Evolutionary conservation across 2,888 invertebrate genomes (phyloP), one percentile per base, ranked within the genome.

Genomic region (Ornithoptera priamus): DNA sequence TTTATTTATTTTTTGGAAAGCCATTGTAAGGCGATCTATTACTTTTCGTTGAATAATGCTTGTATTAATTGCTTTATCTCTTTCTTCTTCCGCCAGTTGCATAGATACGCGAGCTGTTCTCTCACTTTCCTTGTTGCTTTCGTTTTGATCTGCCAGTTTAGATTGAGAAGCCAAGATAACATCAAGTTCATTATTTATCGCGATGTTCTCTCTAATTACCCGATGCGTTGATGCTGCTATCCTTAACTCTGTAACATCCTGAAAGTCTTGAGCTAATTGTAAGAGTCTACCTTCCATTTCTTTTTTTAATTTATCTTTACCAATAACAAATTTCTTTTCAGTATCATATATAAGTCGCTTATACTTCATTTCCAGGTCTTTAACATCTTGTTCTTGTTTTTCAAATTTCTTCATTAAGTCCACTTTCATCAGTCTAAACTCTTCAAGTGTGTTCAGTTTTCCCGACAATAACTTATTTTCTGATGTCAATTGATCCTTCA

Each of bases 151-250:
- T 60, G 95, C 93, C 58, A 96, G 81, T 72, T 94, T 93, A 62
- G 94, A 90, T 78, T 96, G 95, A 0, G 94, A 93, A n/a, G 88
- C 82, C 62, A 96, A 87, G 82, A 97, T 93, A 60, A 84, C 87
- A 76, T 96, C 95, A 22, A 97, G 87, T 88, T 97, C 97, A 80
- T 95, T 96, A 80, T 96, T 97, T 7, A 97, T 92, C 0, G 96
- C 95, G 71, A 97, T 96, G 81, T 97, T 97, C 89, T 98, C 97
- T 72, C 96, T 92, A 39, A 98, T 96, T 0, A 97, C 95, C 72
- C 97, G 93, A 75, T 98, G 97, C 0, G 97, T 98, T 1, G 97
- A 97, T 39, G 97, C 97, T 0, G 98, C 97, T 80, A 98, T 97
- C 72, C 97, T 94, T 64, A 97, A 92, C 81, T 97, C 96, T 50